These are phyloP conservation scores for Zhuqinia jingwanae DNA, from an alignment of 2,888 invertebrate species.

Conservation along the genomic window DNA sequence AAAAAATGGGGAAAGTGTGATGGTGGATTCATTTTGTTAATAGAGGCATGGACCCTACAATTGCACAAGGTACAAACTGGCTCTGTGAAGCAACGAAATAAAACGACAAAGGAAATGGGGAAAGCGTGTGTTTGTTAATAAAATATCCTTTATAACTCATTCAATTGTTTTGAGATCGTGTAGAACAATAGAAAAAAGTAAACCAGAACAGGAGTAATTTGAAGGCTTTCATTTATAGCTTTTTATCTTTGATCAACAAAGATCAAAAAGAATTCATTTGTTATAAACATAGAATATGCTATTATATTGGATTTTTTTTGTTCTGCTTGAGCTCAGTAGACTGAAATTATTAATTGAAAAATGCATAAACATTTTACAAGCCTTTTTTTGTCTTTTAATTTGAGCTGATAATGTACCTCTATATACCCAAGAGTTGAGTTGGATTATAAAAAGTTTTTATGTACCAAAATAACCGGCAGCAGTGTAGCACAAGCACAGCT, in stretches of 20 bases:
- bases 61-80: background rate
- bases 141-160: background rate
- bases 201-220: background rate
- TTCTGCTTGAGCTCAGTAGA: background rate
- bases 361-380: background rate
- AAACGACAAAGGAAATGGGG: background rate
- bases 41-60: background rate
- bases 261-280: background rate
- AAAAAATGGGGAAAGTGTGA: slow-evolving; percentile 13
- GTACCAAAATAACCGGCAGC: background rate
- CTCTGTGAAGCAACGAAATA: too few species aligned
- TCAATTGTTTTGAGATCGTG: background rate
- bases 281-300: background rate
- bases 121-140: slow-evolving; percentile 14
- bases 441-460: background rate
- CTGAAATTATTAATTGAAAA: background rate
- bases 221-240: background rate
- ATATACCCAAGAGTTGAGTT: too few species aligned
- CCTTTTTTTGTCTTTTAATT: background rate
- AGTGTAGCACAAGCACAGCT: too few species aligned
- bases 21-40: background rate
- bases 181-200: background rate
- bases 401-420: background rate
- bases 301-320: background rate
- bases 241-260: background rate